Conservation (phyloP, 2,888 invertebrate species). For the Agonopterix subpropinquella region DNA sequence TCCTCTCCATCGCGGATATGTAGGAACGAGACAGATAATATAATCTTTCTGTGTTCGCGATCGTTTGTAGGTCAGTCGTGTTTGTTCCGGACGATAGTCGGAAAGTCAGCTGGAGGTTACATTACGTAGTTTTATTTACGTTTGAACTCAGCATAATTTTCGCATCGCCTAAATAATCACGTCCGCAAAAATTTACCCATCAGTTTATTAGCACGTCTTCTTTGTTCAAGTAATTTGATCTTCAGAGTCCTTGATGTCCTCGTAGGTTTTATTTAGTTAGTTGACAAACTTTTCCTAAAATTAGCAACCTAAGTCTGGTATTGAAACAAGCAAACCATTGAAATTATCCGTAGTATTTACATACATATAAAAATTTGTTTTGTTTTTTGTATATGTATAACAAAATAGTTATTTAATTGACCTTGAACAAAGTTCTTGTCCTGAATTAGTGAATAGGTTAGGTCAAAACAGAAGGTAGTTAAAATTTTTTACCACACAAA, state of each 20-base stretch:
- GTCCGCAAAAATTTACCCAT: background rate
- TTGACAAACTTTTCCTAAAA: no score
- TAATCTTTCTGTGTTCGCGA: conserved; percentile 59
- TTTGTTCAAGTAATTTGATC: background rate
- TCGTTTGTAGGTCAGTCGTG: conserved; percentile 73
- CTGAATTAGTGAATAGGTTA: no score
- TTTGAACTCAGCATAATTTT: conserved; percentile 37
- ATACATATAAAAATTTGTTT: no score
- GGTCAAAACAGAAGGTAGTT: no score
- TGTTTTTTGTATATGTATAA: no score
- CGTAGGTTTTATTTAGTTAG: no score
- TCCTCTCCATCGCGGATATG: conserved; percentile 27
- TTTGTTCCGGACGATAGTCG: conserved; percentile 73
- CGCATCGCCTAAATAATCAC: conserved; percentile 20
- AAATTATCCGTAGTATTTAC: no score
- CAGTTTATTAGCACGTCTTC: background rate
- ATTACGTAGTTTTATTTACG: conserved; percentile 54
- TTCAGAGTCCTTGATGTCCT: background rate
- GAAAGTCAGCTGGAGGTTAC: conserved; percentile 75
- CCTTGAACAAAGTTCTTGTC: no score
- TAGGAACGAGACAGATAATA: conserved; percentile 51
- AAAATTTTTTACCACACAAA: no score
- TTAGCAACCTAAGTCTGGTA: no score
- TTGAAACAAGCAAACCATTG: no score
- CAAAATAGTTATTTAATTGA: no score